Conservation (phyloP, 2,888 invertebrate genomes). For the Heliconius hortense region DNA sequence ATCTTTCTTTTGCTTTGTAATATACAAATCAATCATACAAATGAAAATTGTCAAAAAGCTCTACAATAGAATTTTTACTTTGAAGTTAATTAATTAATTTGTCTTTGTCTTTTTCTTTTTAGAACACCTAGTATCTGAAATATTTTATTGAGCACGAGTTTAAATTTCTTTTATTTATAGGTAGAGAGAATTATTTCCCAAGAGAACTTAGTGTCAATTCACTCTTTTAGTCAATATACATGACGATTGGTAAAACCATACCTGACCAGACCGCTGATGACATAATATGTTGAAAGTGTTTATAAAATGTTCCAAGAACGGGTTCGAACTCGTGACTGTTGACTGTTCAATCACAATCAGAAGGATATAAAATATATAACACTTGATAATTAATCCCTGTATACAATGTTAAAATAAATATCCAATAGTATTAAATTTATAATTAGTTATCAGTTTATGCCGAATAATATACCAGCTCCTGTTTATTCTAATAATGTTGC, state of each 20-base stretch:
- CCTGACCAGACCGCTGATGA: no score
- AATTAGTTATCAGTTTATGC: conserved; percentile 8
- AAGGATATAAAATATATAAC: neutral
- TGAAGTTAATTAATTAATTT: conserved; percentile 2
- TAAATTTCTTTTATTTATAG: neutral
- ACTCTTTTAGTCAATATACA: neutral
- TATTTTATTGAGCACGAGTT: neutral
- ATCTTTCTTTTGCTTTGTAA: neutral
- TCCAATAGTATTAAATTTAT: neutral
- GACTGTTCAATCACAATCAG: no score
- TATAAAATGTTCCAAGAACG: no score
- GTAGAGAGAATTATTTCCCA: neutral
- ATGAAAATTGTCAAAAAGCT: neutral
- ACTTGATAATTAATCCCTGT: neutral
- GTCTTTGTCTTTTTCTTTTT: neutral
- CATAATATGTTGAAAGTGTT: no score
- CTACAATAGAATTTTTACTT: neutral
- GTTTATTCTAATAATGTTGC: conserved; percentile 7
- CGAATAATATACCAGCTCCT: neutral
- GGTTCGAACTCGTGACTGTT: no score
- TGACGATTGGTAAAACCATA: no score
- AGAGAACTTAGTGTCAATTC: neutral
- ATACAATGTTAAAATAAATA: neutral
- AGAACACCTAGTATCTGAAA: neutral
- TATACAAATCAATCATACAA: neutral